Evolutionary conservation across 2,888 invertebrate genomes (phyloP), one percentile per base, ranked within the genome.

Genomic region (Morpho helenor): DNA sequence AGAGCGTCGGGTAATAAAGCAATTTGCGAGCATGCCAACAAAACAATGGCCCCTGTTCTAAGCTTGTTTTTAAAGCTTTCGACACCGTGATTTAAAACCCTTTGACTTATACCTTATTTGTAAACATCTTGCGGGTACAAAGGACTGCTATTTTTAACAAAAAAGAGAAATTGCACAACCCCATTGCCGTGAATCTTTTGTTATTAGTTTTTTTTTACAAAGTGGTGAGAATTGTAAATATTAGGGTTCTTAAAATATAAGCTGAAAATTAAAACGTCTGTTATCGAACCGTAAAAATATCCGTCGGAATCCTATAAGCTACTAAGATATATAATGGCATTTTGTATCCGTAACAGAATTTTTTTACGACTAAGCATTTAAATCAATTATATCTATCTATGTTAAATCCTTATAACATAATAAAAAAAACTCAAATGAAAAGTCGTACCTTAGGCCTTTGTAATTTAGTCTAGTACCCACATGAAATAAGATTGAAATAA

Each of bases 21-120:
- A 85, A 90, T 90, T 89, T 87, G 86, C 80, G 78, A 80, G 73
- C 78, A 80, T 74, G 80, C 84, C 80, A 84, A 80, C 86, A 88
- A 84, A 88, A 90, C 90, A 90, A 90, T 86, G 79, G 80, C 66
- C 72, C 74, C 79, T 75, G 75, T 88, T 88, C 86, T 87, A 84
- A 88, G 86, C 80, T 82, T 86, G 82, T 86, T 89, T 89, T 84
- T 82, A 87, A 87, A 87, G 84, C 88, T 90, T 87, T 89, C 87
- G 82, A 87, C 89, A 76, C 83, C 77, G 78, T 87, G 88, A 89
- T 90, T 90, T 88, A 89, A 89, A 87, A 83, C 88, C 87, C 88
- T 90, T 89, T 89, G 87, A 87, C 81, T 81, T 79, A 80, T 75
- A 79, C 78, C 77, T 85, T 87, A 87, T 88, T 89, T 87, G 89